These are phyloP conservation scores for Paramisgurnus dabryanus DNA, from an alignment of 2,113 vertebrate species.

Conservation along the genomic window DNA sequence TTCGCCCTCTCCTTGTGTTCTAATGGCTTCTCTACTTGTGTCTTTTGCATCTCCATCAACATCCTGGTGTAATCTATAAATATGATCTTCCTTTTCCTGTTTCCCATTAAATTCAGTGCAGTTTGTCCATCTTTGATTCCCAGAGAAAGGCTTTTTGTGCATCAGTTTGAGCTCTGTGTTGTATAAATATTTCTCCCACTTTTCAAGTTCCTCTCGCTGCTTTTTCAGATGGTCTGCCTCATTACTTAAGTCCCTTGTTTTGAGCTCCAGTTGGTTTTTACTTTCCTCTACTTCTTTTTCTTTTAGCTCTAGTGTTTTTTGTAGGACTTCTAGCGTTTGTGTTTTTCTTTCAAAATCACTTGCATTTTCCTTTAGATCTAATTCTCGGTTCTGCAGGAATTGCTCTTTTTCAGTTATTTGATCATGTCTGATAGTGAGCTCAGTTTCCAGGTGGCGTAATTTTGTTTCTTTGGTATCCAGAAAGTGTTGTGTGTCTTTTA, in stretches of 20 bases:
- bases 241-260: constrained; percentile 58
- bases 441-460: not conserved
- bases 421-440: constrained; percentile 5
- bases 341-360: constrained; percentile 32
- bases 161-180: constrained; percentile 59
- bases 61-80: constrained; percentile 15
- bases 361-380: constrained; percentile 23
- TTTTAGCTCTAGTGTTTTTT: constrained; percentile 37
- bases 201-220: constrained; percentile 64
- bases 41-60: constrained; percentile 9
- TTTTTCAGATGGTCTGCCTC: constrained; percentile 61
- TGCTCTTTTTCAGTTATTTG: constrained; percentile 6
- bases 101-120: constrained; percentile 43
- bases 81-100: not conserved
- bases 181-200: constrained; percentile 64
- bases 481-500: constrained; percentile 34
- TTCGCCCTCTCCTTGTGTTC: not conserved
- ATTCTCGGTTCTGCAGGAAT: constrained; percentile 23
- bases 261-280: constrained; percentile 57
- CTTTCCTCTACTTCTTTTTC: constrained; percentile 56
- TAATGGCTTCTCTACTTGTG: not conserved
- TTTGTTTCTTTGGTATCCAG: constrained; percentile 37
- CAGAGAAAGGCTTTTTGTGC: constrained; percentile 44
- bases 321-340: constrained; percentile 32
- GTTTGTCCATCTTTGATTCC: constrained; percentile 37